Percentiles rank a stretch among this genome's conserved stretches.
These are phyloP conservation scores for Nasalis larvatus DNA, from an alignment of 2,113 vertebrate genomes.

Conservation along the genomic window DNA sequence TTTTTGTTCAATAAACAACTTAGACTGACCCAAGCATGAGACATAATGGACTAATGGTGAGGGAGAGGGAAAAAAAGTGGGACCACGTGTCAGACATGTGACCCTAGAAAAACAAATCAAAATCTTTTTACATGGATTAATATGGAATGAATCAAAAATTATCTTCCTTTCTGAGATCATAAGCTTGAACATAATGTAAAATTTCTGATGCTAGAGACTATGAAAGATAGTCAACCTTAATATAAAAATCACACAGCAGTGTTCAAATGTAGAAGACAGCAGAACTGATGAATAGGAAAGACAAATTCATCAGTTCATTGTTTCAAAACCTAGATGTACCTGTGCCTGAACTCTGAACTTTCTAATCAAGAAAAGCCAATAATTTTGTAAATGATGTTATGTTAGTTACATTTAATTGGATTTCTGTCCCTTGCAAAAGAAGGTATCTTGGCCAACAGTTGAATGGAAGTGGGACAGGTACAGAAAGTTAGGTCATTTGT, in stretches of 20 bases:
- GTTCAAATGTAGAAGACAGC: background rate
- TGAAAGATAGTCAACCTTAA: background rate
- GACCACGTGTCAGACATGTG: background rate
- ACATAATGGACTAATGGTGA: background rate
- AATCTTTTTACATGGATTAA: background rate
- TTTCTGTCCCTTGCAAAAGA: background rate
- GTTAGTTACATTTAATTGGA: background rate
- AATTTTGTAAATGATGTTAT: background rate
- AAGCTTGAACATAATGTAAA: background rate
- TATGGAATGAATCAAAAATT: background rate
- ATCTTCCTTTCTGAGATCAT: background rate
- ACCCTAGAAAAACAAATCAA: background rate
- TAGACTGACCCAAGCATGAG: background rate
- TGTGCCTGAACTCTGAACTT: background rate
- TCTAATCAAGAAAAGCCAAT: background rate
- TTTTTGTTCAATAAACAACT: background rate
- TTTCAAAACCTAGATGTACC: background rate
- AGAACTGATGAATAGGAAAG: background rate
- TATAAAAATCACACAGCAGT: background rate
- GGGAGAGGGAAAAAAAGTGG: accelerated
- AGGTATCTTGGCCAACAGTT: background rate
- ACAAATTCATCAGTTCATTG: background rate
- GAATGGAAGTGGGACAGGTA: background rate
- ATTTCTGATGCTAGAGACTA: background rate
- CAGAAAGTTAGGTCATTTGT: background rate